These are phyloP conservation scores for Nylanderia fulva DNA, from an alignment of 1,140 invertebrate species.

Conservation along the genomic window DNA sequence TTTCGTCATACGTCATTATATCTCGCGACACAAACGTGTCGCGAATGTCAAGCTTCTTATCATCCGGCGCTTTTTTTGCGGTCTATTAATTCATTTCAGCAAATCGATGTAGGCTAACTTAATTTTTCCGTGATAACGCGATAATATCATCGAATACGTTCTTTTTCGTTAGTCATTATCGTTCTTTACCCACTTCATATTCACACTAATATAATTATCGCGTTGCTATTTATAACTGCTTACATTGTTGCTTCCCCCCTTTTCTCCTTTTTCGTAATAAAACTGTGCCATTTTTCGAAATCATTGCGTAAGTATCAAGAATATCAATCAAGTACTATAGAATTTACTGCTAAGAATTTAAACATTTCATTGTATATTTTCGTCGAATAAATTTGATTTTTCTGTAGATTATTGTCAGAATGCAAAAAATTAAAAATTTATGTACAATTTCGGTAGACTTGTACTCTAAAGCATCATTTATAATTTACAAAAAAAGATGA, in stretches of 20 bases:
- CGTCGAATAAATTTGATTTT: not conserved
- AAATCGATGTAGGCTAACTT: not conserved
- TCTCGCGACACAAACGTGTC: too few relatives aligned
- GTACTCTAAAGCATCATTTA: too few relatives aligned
- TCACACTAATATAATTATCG: not conserved
- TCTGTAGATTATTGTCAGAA: not conserved
- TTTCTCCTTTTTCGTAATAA: not conserved
- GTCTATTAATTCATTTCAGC: not conserved
- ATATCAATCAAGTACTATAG: not conserved
- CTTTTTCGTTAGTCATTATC: not conserved
- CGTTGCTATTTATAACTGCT: slow-evolving; percentile 21
- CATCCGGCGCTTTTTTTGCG: not conserved
- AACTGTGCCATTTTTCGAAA: not conserved
- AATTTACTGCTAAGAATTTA: too few relatives aligned
- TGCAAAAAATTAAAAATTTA: not conserved
- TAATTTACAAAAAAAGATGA: too few relatives aligned
- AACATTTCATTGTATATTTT: not conserved
- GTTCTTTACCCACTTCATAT: not conserved
- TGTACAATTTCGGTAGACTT: too few relatives aligned
- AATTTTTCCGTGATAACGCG: not conserved
- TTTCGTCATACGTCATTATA: slow-evolving; percentile 41
- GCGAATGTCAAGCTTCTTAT: not conserved
- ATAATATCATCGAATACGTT: not conserved
- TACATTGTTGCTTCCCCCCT: not conserved
- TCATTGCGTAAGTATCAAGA: not conserved